Evolutionary conservation across 2,113 vertebrate species (phyloP), one percentile per base, ranked within the genome.

Genomic region (Anarrhichthys ocellatus): DNA sequence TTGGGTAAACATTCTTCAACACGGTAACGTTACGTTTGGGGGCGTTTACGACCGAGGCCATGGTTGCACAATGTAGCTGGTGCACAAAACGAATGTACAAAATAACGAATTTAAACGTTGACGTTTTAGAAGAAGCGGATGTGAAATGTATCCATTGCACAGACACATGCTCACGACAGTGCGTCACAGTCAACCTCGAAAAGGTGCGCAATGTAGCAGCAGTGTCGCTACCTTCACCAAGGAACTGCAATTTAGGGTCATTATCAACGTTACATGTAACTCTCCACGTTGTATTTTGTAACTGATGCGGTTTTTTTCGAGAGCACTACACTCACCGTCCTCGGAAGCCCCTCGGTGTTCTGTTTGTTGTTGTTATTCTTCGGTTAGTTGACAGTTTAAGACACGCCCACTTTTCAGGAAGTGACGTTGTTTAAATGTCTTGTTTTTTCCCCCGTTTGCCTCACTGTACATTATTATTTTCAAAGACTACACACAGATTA

Each of bases 331-430:
- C 91, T 92, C 87, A 91, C 90, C 89, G 75, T 86, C 59, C 2
- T 70, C 80, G 62, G 65, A 82, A 76, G 58, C 78, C 67, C 68
- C 38, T 83, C 58, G 9, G 32, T 34, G 69, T 8, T 68, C 4
- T 52, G 84, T 91, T 92, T 90, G 90, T 92, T 92, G 82, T 91
- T 91, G 85, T 92, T 93, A 2, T 84, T 84, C 85, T 86, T 89
- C 87, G 67, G 87, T 86, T 83, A 69, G 73, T 58, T 92, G 84
- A 82, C 88, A 86, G 77, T 64, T 82, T 86, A 82, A 73, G 81
- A 74, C 69, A 86, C 89, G 88, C 90, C 91, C 1, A 40, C 73
- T 61, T 10, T 3, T 0, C 73, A 56, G 93, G 93, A 94, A 78
- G 10, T 93, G 76, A 86, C 91, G 92, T 86, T 0, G 40, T 90